These are phyloP conservation scores for Drosophila sucinea DNA, from an alignment of 1,140 invertebrate species.

Conservation along the genomic window DNA sequence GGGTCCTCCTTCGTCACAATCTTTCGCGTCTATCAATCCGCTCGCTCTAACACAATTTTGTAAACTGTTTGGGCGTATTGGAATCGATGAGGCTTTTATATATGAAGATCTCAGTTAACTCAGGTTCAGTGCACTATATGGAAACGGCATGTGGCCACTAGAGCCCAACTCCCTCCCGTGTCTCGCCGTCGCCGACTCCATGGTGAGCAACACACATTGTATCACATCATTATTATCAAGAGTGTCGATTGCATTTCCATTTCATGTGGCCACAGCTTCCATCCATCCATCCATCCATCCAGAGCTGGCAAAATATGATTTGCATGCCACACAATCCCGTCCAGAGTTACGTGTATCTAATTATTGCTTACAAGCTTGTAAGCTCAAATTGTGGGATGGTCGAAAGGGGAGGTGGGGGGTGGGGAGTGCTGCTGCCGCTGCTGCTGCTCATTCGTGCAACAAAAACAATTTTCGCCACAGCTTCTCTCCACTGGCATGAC, in stretches of 20 bases:
- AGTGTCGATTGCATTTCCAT: slow-evolving; percentile 61
- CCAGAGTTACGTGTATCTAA: slow-evolving; percentile 66
- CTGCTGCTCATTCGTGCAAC: slow-evolving; percentile 54
- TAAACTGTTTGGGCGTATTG: slow-evolving; percentile 55
- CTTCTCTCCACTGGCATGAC: slow-evolving; percentile 36
- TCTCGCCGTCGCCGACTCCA: slow-evolving; percentile 36
- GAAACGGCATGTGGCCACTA: slow-evolving; percentile 37
- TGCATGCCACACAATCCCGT: slow-evolving; percentile 55
- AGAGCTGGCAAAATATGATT: slow-evolving; percentile 32
- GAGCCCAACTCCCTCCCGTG: slow-evolving; percentile 1
- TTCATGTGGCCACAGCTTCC: slow-evolving; percentile 56
- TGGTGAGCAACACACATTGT: slow-evolving; percentile 3
- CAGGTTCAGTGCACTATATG: slow-evolving; percentile 70
- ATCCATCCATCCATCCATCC: slow-evolving; percentile 30
- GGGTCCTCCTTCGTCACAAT: too few species aligned
- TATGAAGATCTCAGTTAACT: slow-evolving; percentile 19
- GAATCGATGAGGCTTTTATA: slow-evolving; percentile 57
- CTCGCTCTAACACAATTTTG: slow-evolving; percentile 23
- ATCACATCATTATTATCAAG: slow-evolving; percentile 32
- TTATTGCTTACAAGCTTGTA: slow-evolving; percentile 67
- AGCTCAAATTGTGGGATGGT: slow-evolving; percentile 24
- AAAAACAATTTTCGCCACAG: slow-evolving; percentile 65
- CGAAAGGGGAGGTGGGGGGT: slow-evolving; percentile 13
- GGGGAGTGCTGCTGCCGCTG: neutral
- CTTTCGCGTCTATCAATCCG: neutral